Evolutionary conservation across 2,113 vertebrate genomes (phyloP).

Genomic region (Chamaetylas fuelleborni): DNA sequence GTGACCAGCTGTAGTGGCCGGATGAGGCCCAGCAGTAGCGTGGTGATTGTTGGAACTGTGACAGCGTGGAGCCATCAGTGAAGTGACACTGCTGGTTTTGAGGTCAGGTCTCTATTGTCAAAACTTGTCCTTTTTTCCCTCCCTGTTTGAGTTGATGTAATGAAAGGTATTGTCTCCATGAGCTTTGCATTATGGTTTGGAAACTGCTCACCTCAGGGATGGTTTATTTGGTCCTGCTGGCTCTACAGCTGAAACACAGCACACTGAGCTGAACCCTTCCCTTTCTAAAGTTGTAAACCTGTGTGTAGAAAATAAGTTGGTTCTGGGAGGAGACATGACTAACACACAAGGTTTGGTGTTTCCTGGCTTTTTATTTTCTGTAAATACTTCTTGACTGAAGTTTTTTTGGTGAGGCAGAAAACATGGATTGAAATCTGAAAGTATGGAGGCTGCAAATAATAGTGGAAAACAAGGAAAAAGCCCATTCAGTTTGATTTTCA

Average conservation of each 20-base stretch:
- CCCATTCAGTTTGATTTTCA: not conserved
- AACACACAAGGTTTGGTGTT: not conserved
- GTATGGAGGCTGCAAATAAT: not conserved
- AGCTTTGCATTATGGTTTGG: not conserved
- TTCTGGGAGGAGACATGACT: not conserved
- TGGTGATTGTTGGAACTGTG: not conserved
- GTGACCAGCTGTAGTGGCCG: not conserved
- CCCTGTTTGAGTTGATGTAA: not conserved
- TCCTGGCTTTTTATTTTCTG: not conserved
- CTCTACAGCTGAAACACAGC: not conserved
- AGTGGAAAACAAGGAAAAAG: not conserved
- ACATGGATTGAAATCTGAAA: not conserved
- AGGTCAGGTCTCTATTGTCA: not conserved
- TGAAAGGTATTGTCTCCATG: not conserved
- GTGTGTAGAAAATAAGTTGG: not conserved
- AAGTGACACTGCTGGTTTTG: not conserved
- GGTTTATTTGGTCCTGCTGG: not conserved
- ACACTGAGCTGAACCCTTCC: not conserved
- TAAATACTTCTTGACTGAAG: not conserved
- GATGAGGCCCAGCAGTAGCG: not conserved
- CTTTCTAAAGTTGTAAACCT: not conserved
- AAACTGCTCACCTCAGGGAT: not conserved
- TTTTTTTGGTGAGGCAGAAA: not conserved
- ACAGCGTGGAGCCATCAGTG: not conserved
- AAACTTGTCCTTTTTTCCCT: not conserved